A percentile compares a stretch with the other conserved stretches of the same genome.
These are phyloP conservation scores for Myotis vivesi DNA, from an alignment of 2,797 vertebrate species.

Conservation along the genomic window DNA sequence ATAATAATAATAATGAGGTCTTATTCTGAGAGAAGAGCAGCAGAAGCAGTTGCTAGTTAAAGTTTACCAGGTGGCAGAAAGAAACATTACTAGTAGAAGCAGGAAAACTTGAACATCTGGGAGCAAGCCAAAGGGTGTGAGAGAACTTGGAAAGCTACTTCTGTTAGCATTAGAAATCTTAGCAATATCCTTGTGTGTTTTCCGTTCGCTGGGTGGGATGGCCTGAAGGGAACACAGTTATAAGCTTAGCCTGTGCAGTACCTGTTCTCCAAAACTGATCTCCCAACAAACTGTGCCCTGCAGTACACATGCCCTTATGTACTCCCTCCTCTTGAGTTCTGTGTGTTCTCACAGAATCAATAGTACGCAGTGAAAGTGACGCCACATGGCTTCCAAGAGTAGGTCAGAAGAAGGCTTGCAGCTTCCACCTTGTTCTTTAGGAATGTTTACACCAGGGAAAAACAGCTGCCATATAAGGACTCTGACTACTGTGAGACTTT, in stretches of 20 bases:
- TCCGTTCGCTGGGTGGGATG: neutral
- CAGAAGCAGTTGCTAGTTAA: slow-evolving; percentile 20
- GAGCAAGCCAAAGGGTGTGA: neutral
- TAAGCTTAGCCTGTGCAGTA: neutral
- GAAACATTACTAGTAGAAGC: neutral
- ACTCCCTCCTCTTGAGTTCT: neutral
- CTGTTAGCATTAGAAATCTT: neutral
- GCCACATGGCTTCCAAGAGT: neutral
- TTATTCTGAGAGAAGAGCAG: neutral
- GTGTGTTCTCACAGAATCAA: neutral
- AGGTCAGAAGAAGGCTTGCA: neutral
- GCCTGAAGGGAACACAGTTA: neutral
- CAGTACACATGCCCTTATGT: neutral
- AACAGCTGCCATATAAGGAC: neutral
- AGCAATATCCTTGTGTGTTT: neutral
- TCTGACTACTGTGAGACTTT: neutral
- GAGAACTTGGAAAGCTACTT: slow-evolving; percentile 1
- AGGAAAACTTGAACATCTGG: slow-evolving; percentile 9
- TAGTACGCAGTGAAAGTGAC: neutral
- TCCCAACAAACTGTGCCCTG: neutral
- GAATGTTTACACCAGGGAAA: neutral
- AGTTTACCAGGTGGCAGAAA: neutral
- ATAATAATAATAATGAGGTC: neutral
- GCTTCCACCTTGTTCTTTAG: neutral
- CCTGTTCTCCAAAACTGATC: neutral